Base-by-base conservation (phyloP, 1,140 invertebrate genomes). In the Calosoma granatense region DNA sequence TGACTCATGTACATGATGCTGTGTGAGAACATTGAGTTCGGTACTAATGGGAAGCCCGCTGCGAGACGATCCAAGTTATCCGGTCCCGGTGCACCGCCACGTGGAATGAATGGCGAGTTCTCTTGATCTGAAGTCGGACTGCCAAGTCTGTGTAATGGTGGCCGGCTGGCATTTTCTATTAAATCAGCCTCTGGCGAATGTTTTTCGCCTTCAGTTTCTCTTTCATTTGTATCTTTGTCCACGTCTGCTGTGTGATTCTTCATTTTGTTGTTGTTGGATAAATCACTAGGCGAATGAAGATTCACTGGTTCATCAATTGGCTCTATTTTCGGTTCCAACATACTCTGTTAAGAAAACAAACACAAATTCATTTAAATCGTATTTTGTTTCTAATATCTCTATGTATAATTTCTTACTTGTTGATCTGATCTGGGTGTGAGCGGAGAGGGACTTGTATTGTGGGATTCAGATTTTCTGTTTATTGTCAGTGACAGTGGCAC, bases 1-100 rank as follows among this genome's bases (percentile, higher is more conserved):
- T 90, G 88, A 62, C 87, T 89, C 89, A 93, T 92, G 68, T 92
- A 92, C 86, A 92, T 90, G 63, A 92, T 90, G 57, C 86, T 86
- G 65, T 90, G 89, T 54, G 74, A 75, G 70, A 92, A 90, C 84
- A 91, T 88, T 1, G 85, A 84, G 67, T 88, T 89, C 30, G 87
- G 86, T 1, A 90, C 85, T 68, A 92, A 75, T 1, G 88, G 86
- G 67, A 90, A 90, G 20, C 80, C 79, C 2, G 80, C 74, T 22
- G 74, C 74, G 53, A 83, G 65, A 15, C 80, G 77, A 59, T 76
- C 78, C 20, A 74, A 60, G 30, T 65, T 63, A 53, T 74, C 65
- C 57, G 53, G 51, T 61, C 65, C 1, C 65, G 61, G 9, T 47
- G 3, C 41, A 22, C 60, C 56, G 51, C 70, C 62, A 22, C 60